Conservation (phyloP, 2,888 invertebrate species). For the Plagiodera versicolora region DNA sequence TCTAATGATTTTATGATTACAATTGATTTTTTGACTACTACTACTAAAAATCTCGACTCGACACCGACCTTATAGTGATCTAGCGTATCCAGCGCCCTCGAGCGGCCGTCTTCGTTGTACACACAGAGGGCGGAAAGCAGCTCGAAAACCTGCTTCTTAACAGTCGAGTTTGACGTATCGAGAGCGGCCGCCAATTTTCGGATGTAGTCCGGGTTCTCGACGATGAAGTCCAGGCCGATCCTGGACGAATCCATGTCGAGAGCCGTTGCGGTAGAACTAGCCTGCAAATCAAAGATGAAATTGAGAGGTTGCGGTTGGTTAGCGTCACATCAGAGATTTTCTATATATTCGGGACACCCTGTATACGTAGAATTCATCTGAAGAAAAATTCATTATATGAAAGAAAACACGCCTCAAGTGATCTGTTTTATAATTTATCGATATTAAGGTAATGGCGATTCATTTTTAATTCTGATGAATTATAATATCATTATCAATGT, state of each 20-base stretch:
- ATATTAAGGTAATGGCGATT: too few relatives aligned
- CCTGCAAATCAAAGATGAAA: too few relatives aligned
- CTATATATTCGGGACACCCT: too few relatives aligned
- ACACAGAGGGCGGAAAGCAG: slow-evolving; percentile 91
- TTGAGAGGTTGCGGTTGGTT: too few relatives aligned
- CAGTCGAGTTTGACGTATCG: slow-evolving; percentile 85
- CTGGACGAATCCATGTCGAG: slow-evolving; percentile 74
- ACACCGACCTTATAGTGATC: slow-evolving; percentile 84
- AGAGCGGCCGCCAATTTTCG: slow-evolving; percentile 89
- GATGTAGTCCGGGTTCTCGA: slow-evolving; percentile 90
- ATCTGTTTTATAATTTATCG: too few relatives aligned
- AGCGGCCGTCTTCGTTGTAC: slow-evolving; percentile 88
- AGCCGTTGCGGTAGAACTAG: slow-evolving; percentile 34
- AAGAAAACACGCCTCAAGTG: not conserved
- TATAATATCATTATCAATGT: too few relatives aligned
- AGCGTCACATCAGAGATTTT: too few relatives aligned
- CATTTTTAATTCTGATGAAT: too few relatives aligned
- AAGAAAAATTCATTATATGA: not conserved
- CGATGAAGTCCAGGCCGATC: slow-evolving; percentile 91
- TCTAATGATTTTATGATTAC: too few relatives aligned
- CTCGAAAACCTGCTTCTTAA: slow-evolving; percentile 97
- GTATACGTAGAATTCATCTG: too few relatives aligned
- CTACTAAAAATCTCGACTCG: too few relatives aligned
- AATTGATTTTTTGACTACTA: too few relatives aligned
- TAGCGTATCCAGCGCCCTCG: slow-evolving; percentile 84